A percentile compares a stretch with the other conserved stretches of the same genome.
Evolutionary conservation across 2,113 vertebrate genomes (phyloP).

Genomic region (Coryphaenoides rupestris): DNA sequence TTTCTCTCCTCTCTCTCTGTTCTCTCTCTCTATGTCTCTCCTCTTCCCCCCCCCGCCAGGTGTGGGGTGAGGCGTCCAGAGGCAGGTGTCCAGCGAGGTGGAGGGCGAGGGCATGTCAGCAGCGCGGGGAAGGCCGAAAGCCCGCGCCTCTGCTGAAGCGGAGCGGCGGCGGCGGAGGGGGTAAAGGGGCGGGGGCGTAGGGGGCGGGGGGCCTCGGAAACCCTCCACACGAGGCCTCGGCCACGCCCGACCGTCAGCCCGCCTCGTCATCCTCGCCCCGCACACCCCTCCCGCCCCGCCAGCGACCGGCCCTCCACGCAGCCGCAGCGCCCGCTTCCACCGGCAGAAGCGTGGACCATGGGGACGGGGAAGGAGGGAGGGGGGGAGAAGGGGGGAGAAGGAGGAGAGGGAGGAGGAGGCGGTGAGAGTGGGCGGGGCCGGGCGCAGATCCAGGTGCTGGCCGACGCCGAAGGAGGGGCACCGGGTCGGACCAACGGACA

Average conservation of each 20-base stretch:
- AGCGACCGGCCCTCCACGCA: constrained; percentile 70
- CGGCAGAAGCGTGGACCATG: constrained; percentile 88
- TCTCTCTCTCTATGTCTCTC: neutral
- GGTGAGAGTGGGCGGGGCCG: constrained; percentile 27
- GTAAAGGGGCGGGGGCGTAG: constrained; percentile 67
- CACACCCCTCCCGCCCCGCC: constrained; percentile 69
- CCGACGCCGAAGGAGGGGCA: constrained; percentile 49
- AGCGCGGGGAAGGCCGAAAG: constrained; percentile 83
- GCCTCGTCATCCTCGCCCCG: constrained; percentile 81
- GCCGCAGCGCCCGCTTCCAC: constrained; percentile 87
- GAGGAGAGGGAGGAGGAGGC: constrained; percentile 30
- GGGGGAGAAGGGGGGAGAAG: constrained; percentile 52
- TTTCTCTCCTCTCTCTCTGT: neutral
- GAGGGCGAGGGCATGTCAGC: constrained; percentile 89
- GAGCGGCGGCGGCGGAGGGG: constrained; percentile 50
- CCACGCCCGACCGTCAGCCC: constrained; percentile 88
- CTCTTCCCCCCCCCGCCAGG: constrained; percentile 63
- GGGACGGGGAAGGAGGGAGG: constrained; percentile 71
- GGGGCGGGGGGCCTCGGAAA: constrained; percentile 53
- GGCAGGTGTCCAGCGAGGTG: constrained; percentile 84
- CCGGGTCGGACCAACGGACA: constrained; percentile 75
- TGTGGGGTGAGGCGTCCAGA: constrained; percentile 90
- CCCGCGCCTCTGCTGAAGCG: constrained; percentile 92
- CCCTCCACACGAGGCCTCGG: constrained; percentile 85
- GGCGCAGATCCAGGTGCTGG: constrained; percentile 72